Base-by-base conservation (phyloP, 2,888 invertebrate species). In the Tethea ocularis region DNA sequence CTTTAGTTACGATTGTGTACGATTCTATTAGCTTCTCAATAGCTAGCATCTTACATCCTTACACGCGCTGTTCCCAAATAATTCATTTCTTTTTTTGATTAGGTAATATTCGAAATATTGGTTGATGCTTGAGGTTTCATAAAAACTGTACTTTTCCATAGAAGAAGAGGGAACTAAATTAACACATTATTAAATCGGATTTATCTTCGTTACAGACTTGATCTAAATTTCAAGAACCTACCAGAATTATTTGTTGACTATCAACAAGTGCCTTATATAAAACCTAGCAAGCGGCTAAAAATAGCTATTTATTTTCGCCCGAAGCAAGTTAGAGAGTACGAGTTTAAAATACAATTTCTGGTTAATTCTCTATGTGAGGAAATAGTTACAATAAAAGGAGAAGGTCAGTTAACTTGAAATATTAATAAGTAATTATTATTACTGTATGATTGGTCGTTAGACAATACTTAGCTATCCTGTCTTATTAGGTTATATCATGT, bases 241-340 rank as follows among this genome's bases (percentile, higher is more conserved):
- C 90, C 94, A 0, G 92, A 94, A 71, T 73, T 95, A n/a, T 91
- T 88, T 41, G 82, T 94, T 1, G 86, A 93, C 51, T 90, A 91
- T 57, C 82, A 85, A 38, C 80, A 88, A 17, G 83, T 86, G 22
- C 73, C 75, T 15, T 78, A 77, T 17, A 80, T 95, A 52, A 71
- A 77, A n/a, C 85, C 94, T 0, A 86, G 86, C 4, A 79, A 83
- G 60, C 82, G 86, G n/a, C 68, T 88, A 36, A 86, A 86, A 65
- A 87, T 95, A 59, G 74, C 88, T 0, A 89, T 95, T 57, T 88
- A 80, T 72, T 95, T 95, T 68, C 93, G 93, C 61, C 95, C 95
- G 0, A 88, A 88, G 60, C 88, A 92, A 73, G 86, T 91, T 8
- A 86, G 84, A 55, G 78, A 83, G 57, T 95, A 95, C 67, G 86